Conservation (phyloP, 2,113 vertebrate species). For the Rhegmatorhina hoffmannsi region DNA sequence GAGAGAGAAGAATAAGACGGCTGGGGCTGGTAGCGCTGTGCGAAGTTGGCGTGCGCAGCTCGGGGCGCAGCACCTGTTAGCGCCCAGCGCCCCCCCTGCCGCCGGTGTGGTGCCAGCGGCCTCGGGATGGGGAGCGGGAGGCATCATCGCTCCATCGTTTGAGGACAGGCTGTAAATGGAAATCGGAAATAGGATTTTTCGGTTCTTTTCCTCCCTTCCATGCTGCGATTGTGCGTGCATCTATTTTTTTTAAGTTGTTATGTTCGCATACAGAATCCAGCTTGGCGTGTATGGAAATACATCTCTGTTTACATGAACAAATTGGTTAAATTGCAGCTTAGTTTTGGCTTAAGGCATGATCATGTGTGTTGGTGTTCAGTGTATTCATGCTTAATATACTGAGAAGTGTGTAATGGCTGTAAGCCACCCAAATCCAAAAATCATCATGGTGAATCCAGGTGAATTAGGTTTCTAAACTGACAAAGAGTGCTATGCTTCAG, state of each 20-base stretch:
- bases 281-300: not conserved
- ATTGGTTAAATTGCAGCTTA: not conserved
- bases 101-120: fast-evolving
- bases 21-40: not conserved
- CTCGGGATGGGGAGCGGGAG: not conserved
- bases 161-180: not conserved
- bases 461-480: not conserved
- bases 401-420: not conserved
- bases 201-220: not conserved
- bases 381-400: not conserved
- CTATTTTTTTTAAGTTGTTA: not conserved
- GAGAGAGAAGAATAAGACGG: fast-evolving
- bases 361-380: fast-evolving
- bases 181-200: not conserved
- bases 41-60: not conserved
- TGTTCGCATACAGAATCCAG: fast-evolving
- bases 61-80: conserved; percentile 44
- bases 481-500: not conserved
- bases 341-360: not conserved
- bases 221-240: not conserved
- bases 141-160: not conserved
- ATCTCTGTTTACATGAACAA: not conserved
- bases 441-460: not conserved
- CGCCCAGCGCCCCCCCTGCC: conserved; percentile 74
- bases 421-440: not conserved